phyloP scores from a whole-genome alignment of 2,888 invertebrate species.

The Synergus gifuensis region DNA sequence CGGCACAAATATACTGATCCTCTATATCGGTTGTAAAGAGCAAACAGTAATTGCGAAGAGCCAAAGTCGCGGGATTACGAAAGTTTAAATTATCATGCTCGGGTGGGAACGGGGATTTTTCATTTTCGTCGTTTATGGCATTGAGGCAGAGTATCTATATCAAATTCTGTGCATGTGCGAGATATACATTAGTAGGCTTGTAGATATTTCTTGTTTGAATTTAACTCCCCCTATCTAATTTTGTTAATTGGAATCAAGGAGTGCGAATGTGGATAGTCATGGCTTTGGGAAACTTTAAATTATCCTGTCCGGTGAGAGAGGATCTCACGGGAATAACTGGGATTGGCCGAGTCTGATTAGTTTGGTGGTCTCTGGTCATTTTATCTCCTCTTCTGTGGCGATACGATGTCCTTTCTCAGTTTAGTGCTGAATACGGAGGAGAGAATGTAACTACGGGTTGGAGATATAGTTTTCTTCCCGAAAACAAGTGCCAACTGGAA shows the following conservation, averaged over 20 bases:
- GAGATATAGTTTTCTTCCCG: not conserved
- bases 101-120: not conserved
- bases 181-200: not conserved
- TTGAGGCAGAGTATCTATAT: not conserved
- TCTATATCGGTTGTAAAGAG: conserved; percentile 19
- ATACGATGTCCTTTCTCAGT: conserved; percentile 51
- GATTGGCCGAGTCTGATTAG: conserved; percentile 75
- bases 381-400: conserved; percentile 58
- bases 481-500: no score
- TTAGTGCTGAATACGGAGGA: conserved; percentile 32
- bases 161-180: not conserved
- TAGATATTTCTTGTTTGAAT: conserved; percentile 57
- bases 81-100: conserved; percentile 60
- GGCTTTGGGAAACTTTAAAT: conserved; percentile 71
- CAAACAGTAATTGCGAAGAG: conserved; percentile 53
- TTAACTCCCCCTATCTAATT: conserved; percentile 63
- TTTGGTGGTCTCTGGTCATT: conserved; percentile 67
- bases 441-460: not conserved
- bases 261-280: conserved; percentile 57
- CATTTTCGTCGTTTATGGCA: conserved; percentile 36
- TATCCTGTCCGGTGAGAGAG: conserved; percentile 68
- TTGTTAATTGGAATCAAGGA: conserved; percentile 59
- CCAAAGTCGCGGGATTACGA: conserved; percentile 46
- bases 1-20: not conserved
- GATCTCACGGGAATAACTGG: conserved; percentile 63